Conservation (phyloP, 64 coral and sea anemone species). For the Stichodactyla helianthus region DNA sequence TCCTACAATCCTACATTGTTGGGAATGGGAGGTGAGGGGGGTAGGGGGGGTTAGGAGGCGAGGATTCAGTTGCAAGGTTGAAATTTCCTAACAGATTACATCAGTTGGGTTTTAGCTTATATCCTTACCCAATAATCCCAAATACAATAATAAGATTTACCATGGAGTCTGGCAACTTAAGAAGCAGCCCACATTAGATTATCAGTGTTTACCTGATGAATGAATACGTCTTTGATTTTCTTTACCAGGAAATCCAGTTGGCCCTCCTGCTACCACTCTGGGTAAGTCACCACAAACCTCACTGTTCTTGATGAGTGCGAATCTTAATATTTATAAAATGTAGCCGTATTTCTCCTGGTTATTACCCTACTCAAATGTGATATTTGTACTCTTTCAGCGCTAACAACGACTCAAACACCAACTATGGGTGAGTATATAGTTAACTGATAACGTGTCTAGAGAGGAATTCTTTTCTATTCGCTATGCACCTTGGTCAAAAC, state of each 20-base stretch:
- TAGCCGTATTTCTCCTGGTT: not conserved
- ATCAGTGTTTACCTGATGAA: not conserved
- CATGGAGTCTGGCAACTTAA: not conserved
- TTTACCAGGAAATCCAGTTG: not conserved
- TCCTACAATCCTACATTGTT: too few relatives aligned
- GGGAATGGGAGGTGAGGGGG: too few relatives aligned
- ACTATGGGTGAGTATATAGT: conserved; percentile 22
- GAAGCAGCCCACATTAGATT: not conserved
- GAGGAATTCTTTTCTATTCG: not conserved
- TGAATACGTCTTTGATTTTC: not conserved
- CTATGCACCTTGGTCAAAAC: too few relatives aligned
- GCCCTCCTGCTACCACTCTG: not conserved
- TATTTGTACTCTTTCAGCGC: conserved; percentile 27
- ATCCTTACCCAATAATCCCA: too few relatives aligned
- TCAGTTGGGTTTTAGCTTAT: too few relatives aligned
- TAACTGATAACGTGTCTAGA: not conserved
- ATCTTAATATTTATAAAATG: too few relatives aligned
- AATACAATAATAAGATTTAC: not conserved
- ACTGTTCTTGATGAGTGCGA: too few relatives aligned
- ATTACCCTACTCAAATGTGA: not conserved
- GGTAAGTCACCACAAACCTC: not conserved
- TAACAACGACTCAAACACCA: conserved; percentile 30
- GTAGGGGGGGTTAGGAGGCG: too few relatives aligned
- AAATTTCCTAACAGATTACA: too few relatives aligned
- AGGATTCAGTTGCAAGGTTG: too few relatives aligned